Evolutionary conservation across 2,797 vertebrate genomes (phyloP).

Genomic region (Lepus townsendii): DNA sequence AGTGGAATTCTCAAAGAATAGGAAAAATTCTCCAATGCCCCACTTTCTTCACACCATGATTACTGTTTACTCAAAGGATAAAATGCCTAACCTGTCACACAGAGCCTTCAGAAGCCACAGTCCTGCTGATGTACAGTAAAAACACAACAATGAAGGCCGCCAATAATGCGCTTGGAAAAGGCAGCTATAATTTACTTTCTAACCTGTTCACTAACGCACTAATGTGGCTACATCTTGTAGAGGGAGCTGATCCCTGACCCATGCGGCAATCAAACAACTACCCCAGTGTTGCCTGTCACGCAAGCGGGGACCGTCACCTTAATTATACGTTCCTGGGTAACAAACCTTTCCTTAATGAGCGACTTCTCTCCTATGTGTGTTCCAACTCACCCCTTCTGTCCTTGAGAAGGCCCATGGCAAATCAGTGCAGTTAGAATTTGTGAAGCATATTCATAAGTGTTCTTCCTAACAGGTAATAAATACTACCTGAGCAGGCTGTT

Average conservation of each 20-base stretch:
- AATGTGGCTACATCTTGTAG: conserved; percentile 89
- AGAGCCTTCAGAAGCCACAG: conserved; percentile 88
- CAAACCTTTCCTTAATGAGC: conserved; percentile 89
- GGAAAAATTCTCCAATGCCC: conserved; percentile 90
- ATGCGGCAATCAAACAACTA: conserved; percentile 89
- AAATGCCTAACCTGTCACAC: conserved; percentile 91
- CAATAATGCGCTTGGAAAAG: conserved; percentile 85
- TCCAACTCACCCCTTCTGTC: conserved; percentile 84
- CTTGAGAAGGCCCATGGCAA: conserved; percentile 84
- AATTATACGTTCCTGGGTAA: conserved; percentile 89
- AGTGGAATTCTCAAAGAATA: conserved; percentile 93
- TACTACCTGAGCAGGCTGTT: conserved; percentile 80
- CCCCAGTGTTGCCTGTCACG: conserved; percentile 86
- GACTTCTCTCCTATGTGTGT: conserved; percentile 84
- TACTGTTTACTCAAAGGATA: conserved; percentile 92
- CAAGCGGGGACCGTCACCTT: conserved; percentile 87
- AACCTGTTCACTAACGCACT: conserved; percentile 89
- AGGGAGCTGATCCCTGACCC: conserved; percentile 88
- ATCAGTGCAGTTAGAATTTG: conserved; percentile 78
- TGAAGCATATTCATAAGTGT: conserved; percentile 80
- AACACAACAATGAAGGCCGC: conserved; percentile 86
- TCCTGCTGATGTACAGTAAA: conserved; percentile 88
- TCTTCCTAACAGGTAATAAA: conserved; percentile 83
- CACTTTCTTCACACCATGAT: conserved; percentile 91
- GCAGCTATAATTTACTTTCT: conserved; percentile 89